Conservation (phyloP, 2,113 vertebrate genomes). For the cattle (Bos taurus) region ARS-UCD2.0 NC_037345.1:19184001-19184500, state of each 20-base stretch:
- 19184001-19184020: not conserved
- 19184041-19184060: not conserved
- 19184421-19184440: conserved; percentile 81
- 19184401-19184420: conserved; percentile 96
- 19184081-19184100: not conserved
- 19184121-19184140: not conserved
- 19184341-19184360: conserved; percentile 86
- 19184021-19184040: not conserved
- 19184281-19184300: not conserved
- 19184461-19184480: not conserved
- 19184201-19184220: conserved; percentile 9
- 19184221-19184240: conserved; percentile 22
- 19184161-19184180: not conserved
- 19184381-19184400: conserved; percentile 97
- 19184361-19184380: conserved; percentile 99
- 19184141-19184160: not conserved
- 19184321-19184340: not conserved
- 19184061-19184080: not conserved
- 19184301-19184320: conserved; percentile 13
- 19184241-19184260: conserved; percentile 21
- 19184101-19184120: not conserved
- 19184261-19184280: conserved; percentile 1
- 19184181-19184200: not conserved
- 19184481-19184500: not conserved
- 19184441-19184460: not conserved